A percentile compares a stretch with the other conserved stretches of the same genome.
Conservation (phyloP, 2,797 vertebrate species). For the Austrolebias charrua region DNA sequence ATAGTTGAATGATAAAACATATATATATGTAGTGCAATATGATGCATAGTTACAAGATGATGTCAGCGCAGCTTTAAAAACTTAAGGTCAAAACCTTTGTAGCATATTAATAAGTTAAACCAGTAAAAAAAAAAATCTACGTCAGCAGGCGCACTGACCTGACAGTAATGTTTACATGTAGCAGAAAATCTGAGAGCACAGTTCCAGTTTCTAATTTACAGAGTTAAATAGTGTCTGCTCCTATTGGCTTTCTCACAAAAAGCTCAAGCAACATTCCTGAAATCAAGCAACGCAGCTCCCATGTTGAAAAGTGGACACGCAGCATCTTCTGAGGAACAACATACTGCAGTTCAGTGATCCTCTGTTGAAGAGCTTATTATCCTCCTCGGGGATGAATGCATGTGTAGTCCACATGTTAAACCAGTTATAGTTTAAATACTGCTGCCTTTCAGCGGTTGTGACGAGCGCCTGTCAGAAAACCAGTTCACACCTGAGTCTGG, state of each 20-base stretch:
- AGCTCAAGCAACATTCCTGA: constrained; percentile 31
- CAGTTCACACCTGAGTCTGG: constrained; percentile 87
- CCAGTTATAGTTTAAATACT: constrained; percentile 39
- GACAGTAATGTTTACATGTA: constrained; percentile 15
- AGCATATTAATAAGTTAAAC: constrained; percentile 40
- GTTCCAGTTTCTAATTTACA: constrained; percentile 49
- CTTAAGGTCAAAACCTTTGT: constrained; percentile 9
- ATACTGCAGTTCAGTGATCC: constrained; percentile 61
- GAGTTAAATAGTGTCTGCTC: constrained; percentile 26
- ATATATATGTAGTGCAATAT: too few species aligned
- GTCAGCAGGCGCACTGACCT: constrained; percentile 47
- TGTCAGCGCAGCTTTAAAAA: too few species aligned
- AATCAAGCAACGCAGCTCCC: constrained; percentile 49
- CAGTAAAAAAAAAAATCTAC: constrained; percentile 29
- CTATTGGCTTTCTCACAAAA: constrained; percentile 44
- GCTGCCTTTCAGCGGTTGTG: constrained; percentile 11
- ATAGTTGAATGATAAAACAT: too few species aligned
- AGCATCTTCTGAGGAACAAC: constrained; percentile 40
- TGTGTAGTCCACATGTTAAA: constrained; percentile 57
- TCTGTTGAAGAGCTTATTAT: constrained; percentile 28
- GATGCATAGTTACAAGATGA: too few species aligned
- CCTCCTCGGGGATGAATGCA: constrained; percentile 28
- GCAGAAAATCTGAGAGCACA: constrained; percentile 16
- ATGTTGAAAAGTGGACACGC: constrained; percentile 33
- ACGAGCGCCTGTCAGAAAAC: constrained; percentile 9